Conservation (phyloP, 2,888 invertebrate genomes). For the Chaetogeoica ovagalla region DNA sequence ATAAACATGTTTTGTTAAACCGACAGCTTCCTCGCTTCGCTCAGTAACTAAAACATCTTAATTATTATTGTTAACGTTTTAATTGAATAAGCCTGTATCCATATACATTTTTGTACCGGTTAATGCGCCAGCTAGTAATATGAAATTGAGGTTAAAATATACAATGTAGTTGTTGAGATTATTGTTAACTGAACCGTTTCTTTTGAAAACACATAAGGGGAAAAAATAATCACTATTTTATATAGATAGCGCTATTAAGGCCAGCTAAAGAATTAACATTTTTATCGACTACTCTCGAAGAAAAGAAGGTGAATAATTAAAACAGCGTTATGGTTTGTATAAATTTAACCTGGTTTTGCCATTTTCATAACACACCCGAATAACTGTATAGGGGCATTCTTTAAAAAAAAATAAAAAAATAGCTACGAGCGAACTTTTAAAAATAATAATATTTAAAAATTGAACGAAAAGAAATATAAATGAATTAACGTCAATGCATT, state of each 20-base stretch:
- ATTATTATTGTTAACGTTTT: no score
- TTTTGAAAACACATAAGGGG: constrained; percentile 11
- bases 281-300: background rate
- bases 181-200: background rate
- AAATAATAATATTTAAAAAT: no score
- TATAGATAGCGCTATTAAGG: constrained; percentile 6
- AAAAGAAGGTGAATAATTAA: constrained; percentile 3
- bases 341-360: background rate
- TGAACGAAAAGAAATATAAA: no score
- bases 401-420: no score
- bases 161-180: constrained; percentile 8
- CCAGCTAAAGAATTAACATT: constrained; percentile 34
- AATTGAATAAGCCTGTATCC: no score
- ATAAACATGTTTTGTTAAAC: no score
- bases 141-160: background rate
- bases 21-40: no score
- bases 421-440: no score
- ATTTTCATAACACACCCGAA: background rate
- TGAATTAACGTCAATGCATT: no score
- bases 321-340: background rate
- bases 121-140: background rate
- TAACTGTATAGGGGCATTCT: no score
- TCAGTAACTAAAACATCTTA: no score
- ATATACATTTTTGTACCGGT: background rate
- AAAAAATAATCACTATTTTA: constrained; percentile 2